Evolutionary conservation across 2,113 vertebrate genomes (phyloP).

Genomic region (Smithornis capensis): DNA sequence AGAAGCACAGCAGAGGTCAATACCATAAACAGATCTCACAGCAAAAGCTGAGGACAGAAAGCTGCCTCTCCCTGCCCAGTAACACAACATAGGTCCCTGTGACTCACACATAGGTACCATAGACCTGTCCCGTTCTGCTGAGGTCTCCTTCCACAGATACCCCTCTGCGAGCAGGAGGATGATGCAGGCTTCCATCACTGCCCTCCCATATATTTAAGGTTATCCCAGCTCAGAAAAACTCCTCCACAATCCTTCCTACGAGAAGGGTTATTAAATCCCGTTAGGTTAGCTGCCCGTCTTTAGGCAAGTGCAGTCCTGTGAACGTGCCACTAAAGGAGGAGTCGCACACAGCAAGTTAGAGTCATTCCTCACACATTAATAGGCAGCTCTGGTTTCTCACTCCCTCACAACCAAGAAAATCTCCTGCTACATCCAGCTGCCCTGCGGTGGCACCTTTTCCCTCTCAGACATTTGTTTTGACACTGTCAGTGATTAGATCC

Average conservation of each 20-base stretch:
- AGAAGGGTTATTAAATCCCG: background rate
- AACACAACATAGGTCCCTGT: too few relatives aligned
- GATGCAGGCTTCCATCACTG: background rate
- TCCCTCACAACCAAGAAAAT: conserved; percentile 11
- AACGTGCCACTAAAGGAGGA: background rate
- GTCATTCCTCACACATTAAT: background rate
- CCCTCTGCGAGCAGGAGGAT: background rate
- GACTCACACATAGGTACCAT: too few relatives aligned
- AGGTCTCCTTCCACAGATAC: background rate
- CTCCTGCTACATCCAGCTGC: background rate
- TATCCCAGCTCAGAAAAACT: background rate
- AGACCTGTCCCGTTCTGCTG: background rate
- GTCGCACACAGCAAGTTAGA: background rate
- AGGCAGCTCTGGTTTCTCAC: conserved; percentile 14
- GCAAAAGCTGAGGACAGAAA: background rate
- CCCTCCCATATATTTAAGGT: background rate
- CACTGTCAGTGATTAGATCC: background rate
- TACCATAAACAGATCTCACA: background rate
- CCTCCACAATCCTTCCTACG: background rate
- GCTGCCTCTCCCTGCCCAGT: background rate
- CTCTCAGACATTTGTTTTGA: background rate
- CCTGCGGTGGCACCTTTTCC: background rate
- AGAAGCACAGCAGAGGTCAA: background rate
- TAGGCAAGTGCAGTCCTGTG: background rate
- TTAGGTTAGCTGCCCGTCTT: background rate